phyloP scores from a whole-genome alignment of 2,113 vertebrate species.

The Rhinopomastus cyanomelas region DNA sequence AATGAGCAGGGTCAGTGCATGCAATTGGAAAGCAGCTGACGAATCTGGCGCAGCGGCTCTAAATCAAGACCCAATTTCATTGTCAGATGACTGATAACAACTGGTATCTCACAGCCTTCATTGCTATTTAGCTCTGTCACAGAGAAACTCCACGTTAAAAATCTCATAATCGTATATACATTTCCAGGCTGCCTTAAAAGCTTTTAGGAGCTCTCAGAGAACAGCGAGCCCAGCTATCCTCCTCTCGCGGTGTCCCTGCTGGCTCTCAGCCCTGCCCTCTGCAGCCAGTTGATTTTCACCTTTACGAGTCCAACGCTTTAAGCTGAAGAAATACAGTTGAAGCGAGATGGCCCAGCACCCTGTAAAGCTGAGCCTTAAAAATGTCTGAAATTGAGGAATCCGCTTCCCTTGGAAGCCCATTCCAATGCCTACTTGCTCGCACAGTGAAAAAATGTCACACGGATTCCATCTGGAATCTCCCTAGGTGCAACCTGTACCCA shows the following conservation, averaged over 20 bases:
- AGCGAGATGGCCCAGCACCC: too few relatives aligned
- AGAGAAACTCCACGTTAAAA: background rate
- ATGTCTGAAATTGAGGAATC: too few relatives aligned
- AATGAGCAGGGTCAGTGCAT: constrained; percentile 44
- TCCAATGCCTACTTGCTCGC: too few relatives aligned
- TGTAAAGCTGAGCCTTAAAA: too few relatives aligned
- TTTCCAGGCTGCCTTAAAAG: background rate
- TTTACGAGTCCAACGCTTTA: too few relatives aligned
- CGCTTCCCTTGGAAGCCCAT: too few relatives aligned
- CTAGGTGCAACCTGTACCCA: too few relatives aligned
- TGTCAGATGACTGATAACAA: constrained; percentile 10
- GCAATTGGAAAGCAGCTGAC: constrained; percentile 34
- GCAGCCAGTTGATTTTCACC: too few relatives aligned
- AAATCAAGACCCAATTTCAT: constrained; percentile 19
- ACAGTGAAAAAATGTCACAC: too few relatives aligned
- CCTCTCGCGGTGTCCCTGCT: background rate
- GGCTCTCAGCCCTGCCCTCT: background rate
- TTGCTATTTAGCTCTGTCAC: constrained; percentile 1
- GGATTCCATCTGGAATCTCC: too few relatives aligned
- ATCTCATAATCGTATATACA: background rate
- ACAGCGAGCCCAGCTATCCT: background rate
- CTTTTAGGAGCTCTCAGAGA: background rate
- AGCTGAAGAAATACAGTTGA: too few relatives aligned
- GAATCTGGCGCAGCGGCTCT: constrained; percentile 17
- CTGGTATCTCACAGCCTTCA: background rate